These are phyloP conservation scores for Conus canariensis DNA, from an alignment of 2,888 invertebrate genomes.

Conservation along the genomic window DNA sequence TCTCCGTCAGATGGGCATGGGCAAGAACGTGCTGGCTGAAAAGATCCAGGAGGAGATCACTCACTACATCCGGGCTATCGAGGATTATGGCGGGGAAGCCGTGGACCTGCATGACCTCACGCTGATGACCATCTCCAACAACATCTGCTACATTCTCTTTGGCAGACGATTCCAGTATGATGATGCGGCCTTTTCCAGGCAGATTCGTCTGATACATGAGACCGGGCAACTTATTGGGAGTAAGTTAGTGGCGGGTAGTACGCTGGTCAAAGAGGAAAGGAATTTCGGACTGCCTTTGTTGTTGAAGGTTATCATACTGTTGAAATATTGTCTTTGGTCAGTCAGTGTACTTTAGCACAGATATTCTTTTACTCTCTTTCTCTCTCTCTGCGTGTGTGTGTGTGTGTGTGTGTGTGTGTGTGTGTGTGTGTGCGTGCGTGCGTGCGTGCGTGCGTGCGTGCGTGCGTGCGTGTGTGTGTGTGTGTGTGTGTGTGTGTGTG, in stretches of 20 bases:
- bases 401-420: not conserved
- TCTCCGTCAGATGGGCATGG: conserved; percentile 44
- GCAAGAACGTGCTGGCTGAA: conserved; percentile 45
- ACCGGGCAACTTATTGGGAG: not conserved
- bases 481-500: too few species aligned
- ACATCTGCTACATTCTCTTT: conserved; percentile 41
- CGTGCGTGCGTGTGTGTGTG: not conserved
- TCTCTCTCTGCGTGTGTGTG: not conserved
- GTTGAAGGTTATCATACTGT: too few species aligned
- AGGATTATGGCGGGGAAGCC: conserved; percentile 13
- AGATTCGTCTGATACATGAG: not conserved
- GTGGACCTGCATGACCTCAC: conserved; percentile 28
- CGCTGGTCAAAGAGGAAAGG: too few species aligned
- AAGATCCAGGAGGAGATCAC: conserved; percentile 44
- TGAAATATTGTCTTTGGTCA: too few species aligned
- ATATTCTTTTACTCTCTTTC: too few species aligned
- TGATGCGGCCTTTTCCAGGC: not conserved
- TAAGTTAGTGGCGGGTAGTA: not conserved
- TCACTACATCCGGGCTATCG: conserved; percentile 29
- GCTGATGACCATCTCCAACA: conserved; percentile 39
- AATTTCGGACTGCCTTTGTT: too few species aligned
- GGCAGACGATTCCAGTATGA: conserved; percentile 44
- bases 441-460: not conserved
- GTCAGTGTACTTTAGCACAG: too few species aligned
- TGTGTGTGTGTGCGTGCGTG: not conserved